Base-by-base conservation (phyloP, 2,888 invertebrate genomes). In the Nemurella pictetii region DNA sequence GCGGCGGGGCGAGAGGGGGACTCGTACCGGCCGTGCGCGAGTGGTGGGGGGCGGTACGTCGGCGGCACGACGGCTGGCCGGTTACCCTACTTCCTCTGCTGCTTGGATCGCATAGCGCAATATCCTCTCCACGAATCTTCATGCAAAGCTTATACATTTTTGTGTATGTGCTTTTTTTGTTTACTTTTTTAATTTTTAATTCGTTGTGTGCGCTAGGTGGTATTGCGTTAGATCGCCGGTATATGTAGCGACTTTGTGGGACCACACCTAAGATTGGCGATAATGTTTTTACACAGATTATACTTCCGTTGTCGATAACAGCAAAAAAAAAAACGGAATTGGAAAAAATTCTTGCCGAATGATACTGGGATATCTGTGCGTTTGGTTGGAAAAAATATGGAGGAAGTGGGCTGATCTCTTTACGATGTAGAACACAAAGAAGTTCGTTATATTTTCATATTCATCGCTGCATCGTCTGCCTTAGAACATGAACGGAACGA, bases 61-160 rank as follows among this genome's bases (percentile, higher is more conserved):
- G 26, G 26, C 20, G 78, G n/a, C 32, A 72, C n/a, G n/a, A n/a
- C n/a, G 81, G 20, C 83, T 35, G 26, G 77, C 26, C 30, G 83
- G 30, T 78, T 30, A 83, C 80, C 72, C 83, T 83, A 85, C 86
- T 86, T 85, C 85, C 84, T 86, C 15, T 30, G 20, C 77, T 25
- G 74, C 35, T 7, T 20, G 20, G 55, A 78, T 78, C 78, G 83
- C 75, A 83, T 86, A 84, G 83, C 85, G 86, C 86, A 86, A 86
- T 84, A 84, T 86, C 86, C 86, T 86, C 72, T 83, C 55, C 55
- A 20, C 20, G 55, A 55, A 2, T 12, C 15, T 55, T 32, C 32
- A 32, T n/a, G n/a, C n/a, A n/a, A n/a, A n/a, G n/a, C n/a, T n/a
- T n/a, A n/a, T 32, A 9, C 4, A 32, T 32, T 9, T 32, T 3